Base-by-base conservation (phyloP, 2,888 invertebrate genomes). In the Plemyria rubiginata region DNA sequence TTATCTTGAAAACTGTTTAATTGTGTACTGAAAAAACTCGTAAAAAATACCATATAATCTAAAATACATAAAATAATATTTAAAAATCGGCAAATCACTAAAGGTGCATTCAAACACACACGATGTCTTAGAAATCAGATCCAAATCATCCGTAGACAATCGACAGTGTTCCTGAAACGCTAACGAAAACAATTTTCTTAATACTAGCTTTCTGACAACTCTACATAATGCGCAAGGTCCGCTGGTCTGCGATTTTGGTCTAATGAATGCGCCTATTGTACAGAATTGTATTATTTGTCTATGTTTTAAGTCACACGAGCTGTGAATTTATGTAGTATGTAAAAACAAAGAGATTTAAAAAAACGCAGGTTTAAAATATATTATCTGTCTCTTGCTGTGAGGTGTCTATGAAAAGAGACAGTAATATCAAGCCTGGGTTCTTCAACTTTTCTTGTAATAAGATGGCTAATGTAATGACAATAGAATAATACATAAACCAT, bases 1-100 rank as follows among this genome's bases (percentile, higher is more conserved):
- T 46, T 46, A 7, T 16, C 13, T 11, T 15, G 13, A 13, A 50
- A 50, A 32, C 40, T 8, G 22, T 38, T 16, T 38, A 36, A 11
- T 0, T 50, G 2, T 3, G 4, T 16, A 15, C 2, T 11, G 12
- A 11, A 4, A 48, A 28, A 48, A 48, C 4, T 29, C 11, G 28
- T 41, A 11, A 3, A 40, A 49, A 11, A 9, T 9, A 11, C 36
- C 6, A 32, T 29, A 29, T 29, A n/a, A 3, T 22, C 22, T 32
- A 11, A 11, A 38, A 41, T 45, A 52, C 64, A 43, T 2, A 22
- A 2, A 3, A 22, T 22, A 22, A 22, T 22, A 22, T 77, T 82
- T 80, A 74, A 82, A 83, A 82, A 82, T 82, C 72, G 83, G 82
- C 82, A 83, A 83, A 82, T 81, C 82, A 80, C 80, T 70, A 54